Evolutionary conservation across 2,797 vertebrate species (phyloP), one percentile per base, ranked within the genome.

Genomic region (Glyptemys insculpta): DNA sequence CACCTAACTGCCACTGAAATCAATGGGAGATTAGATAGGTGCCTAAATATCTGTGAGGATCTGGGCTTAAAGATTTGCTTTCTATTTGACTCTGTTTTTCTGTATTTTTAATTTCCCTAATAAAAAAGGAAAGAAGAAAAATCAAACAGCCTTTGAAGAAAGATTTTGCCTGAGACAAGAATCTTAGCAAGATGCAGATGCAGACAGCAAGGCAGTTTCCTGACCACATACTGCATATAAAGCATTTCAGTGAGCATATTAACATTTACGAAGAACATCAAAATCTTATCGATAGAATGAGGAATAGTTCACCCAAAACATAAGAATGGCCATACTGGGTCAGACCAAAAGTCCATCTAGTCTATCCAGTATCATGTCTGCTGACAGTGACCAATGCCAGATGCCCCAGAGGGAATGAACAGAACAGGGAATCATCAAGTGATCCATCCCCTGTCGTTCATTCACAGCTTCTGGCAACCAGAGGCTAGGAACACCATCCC

Each of bases 101-200:
- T 85, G 47, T 65, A 23, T 86, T 85, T 84, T 34, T 84, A 23
- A 2, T 9, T 27, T 82, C 85, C 68, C 82, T 87, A 92, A 76
- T 81, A 94, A 88, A 59, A 96, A 87, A 68, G 7, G 87, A 94
- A 65, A n/a, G 76, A 62, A 88, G 87, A 54, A 68, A 94, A 87
- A 92, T 56, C 81, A 37, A 86, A 82, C 16, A 85, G 31, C 11
- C 59, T 14, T 81, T 62, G 65, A 92, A 87, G 88, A 92, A 94
- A 94, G 94, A 34, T 49, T 41, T 21, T 81, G 49, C 44, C 79
- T 91, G 54, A 91, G 95, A 91, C 80, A 89, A 93, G 44, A 85
- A 47, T 37, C 2, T 83, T 81, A 81, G 78, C 87, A 94, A 96
- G 83, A 94, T 57, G 62, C 31, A 19, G 14, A 8, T 62, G 87